Evolutionary conservation across 2,888 invertebrate species (phyloP).

Genomic region (Idaea biselata): DNA sequence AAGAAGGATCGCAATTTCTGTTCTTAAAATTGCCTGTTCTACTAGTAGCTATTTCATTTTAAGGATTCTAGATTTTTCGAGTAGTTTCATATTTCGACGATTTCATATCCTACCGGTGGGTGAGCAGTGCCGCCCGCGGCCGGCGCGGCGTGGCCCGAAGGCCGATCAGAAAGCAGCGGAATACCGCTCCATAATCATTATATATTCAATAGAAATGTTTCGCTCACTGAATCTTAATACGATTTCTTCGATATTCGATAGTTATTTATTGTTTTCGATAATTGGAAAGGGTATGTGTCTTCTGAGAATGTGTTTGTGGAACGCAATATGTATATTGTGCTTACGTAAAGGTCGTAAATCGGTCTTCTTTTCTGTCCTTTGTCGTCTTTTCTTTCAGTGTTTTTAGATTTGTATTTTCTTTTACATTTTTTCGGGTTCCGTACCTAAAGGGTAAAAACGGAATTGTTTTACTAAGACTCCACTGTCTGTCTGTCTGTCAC

Average conservation of each 20-base stretch:
- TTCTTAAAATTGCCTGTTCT: neutral
- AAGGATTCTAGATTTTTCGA: neutral
- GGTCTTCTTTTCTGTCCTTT: too few relatives aligned
- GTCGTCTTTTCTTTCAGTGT: too few relatives aligned
- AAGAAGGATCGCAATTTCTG: too few relatives aligned
- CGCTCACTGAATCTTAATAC: neutral
- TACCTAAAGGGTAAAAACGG: too few relatives aligned
- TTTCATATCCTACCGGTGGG: conserved; percentile 39
- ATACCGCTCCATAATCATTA: too few relatives aligned
- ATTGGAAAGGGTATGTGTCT: neutral
- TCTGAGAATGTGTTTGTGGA: too few relatives aligned
- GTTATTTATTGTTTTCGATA: neutral
- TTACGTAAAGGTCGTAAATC: too few relatives aligned
- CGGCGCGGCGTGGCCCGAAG: neutral
- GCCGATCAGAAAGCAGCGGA: neutral
- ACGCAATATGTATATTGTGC: too few relatives aligned
- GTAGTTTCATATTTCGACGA: conserved; percentile 25
- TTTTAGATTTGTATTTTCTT: too few relatives aligned
- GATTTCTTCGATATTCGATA: neutral
- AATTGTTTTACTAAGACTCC: too few relatives aligned
- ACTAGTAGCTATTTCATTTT: neutral
- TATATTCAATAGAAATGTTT: neutral
- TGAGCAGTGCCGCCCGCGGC: neutral
- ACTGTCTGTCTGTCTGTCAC: too few relatives aligned
- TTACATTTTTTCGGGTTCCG: too few relatives aligned